A percentile compares a stretch with the other conserved stretches of the same genome.
phyloP scores from a whole-genome alignment of 2,113 vertebrate species.

The Callospermophilus lateralis region DNA sequence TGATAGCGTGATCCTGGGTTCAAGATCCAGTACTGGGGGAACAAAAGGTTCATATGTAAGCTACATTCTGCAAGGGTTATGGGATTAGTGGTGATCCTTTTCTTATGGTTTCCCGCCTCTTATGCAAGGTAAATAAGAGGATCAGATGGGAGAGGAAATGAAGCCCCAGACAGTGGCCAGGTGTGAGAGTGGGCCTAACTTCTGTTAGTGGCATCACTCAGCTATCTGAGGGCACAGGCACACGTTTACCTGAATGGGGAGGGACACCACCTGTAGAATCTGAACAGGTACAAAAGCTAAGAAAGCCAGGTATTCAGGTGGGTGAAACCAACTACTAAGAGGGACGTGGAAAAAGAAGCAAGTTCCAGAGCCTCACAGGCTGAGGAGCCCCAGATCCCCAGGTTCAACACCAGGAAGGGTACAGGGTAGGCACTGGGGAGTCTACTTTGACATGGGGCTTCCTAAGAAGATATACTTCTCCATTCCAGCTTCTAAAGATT shows the following conservation, averaged over 20 bases:
- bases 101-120: slow-evolving; percentile 8
- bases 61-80: neutral
- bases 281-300: neutral
- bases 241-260: neutral
- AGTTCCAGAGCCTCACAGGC: neutral
- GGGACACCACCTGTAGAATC: neutral
- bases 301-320: neutral
- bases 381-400: neutral
- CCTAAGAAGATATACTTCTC: neutral
- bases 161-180: neutral
- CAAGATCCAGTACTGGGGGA: neutral
- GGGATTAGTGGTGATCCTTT: neutral
- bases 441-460: neutral
- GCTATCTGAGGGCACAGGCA: neutral
- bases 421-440: neutral
- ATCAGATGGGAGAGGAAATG: neutral
- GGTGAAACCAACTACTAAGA: neutral
- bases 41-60: neutral
- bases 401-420: neutral
- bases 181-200: neutral
- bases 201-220: fast-evolving
- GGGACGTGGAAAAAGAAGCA: neutral
- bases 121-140: neutral
- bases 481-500: neutral
- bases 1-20: too few species aligned